Evolutionary conservation across 2,888 invertebrate species (phyloP).

Genomic region (Dendrolimus houi): DNA sequence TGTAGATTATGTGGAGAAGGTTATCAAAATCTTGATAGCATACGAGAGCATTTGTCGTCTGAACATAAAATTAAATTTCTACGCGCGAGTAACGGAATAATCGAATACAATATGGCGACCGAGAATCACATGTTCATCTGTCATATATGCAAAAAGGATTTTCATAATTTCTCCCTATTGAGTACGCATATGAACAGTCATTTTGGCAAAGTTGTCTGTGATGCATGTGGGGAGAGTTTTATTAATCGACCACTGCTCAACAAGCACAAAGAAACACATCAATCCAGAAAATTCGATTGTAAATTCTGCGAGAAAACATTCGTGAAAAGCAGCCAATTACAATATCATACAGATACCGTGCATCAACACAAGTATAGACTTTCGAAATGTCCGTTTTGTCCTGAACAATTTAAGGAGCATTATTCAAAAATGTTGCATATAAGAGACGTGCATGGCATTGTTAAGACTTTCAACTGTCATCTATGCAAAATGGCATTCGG

Average conservation of each 20-base stretch:
- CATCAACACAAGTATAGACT: slow-evolving; percentile 35
- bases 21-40: slow-evolving; percentile 20
- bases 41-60: slow-evolving; percentile 29
- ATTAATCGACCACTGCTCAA: slow-evolving; percentile 33
- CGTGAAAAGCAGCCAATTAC: slow-evolving; percentile 50
- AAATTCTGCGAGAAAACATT: slow-evolving; percentile 49
- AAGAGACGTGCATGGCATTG: slow-evolving; percentile 34
- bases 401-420: slow-evolving; percentile 37
- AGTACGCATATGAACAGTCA: slow-evolving; percentile 44
- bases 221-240: slow-evolving; percentile 42
- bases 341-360: slow-evolving; percentile 51
- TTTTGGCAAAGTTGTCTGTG: slow-evolving; percentile 45
- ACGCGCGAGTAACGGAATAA: slow-evolving; percentile 37
- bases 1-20: slow-evolving; percentile 30
- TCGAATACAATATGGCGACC: slow-evolving; percentile 35
- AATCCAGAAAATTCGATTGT: slow-evolving; percentile 29
- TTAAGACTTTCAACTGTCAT: slow-evolving; percentile 30
- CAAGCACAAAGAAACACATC: slow-evolving; percentile 38
- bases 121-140: slow-evolving; percentile 29
- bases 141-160: slow-evolving; percentile 33
- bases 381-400: slow-evolving; percentile 37
- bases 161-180: slow-evolving; percentile 31
- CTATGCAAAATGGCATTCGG: slow-evolving; percentile 30
- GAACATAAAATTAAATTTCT: slow-evolving; percentile 29
- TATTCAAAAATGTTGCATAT: slow-evolving; percentile 40